Conservation (phyloP, 2,113 vertebrate species). For the Solea solea region DNA sequence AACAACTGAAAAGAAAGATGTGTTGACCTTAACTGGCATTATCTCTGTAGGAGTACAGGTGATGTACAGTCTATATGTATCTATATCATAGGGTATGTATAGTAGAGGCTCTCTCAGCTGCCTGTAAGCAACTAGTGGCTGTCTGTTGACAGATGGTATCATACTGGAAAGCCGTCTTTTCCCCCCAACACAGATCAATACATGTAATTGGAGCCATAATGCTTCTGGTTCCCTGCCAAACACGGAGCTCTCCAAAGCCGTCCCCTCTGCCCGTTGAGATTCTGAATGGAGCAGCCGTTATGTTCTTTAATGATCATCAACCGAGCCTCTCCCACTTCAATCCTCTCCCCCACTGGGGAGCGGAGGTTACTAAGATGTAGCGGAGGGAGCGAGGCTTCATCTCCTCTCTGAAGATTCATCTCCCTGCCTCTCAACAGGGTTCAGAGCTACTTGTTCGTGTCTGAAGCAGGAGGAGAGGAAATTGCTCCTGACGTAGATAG, state of each 20-base stretch:
- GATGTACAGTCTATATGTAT: background rate
- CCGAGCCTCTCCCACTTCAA: background rate
- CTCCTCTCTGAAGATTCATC: slow-evolving; percentile 10
- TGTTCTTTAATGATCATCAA: slow-evolving; percentile 29
- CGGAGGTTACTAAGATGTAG: slow-evolving; percentile 5
- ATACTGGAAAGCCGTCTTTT: slow-evolving; percentile 48
- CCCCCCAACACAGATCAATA: slow-evolving; percentile 54
- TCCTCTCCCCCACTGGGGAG: background rate
- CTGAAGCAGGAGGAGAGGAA: slow-evolving; percentile 15
- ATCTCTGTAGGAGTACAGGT: background rate
- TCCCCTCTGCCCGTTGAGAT: slow-evolving; percentile 7
- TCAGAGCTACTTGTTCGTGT: slow-evolving; percentile 16
- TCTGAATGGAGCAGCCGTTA: slow-evolving; percentile 4
- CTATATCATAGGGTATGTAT: slow-evolving; percentile 2
- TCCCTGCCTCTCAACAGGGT: slow-evolving; percentile 3
- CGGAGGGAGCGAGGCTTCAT: slow-evolving; percentile 1
- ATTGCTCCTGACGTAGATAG: slow-evolving; percentile 20
- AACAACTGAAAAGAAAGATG: too few species aligned
- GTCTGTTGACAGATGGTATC: slow-evolving; percentile 49
- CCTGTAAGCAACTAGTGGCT: slow-evolving; percentile 13
- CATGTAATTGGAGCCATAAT: slow-evolving; percentile 37
- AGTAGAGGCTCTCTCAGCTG: background rate
- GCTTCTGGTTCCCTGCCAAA: slow-evolving; percentile 18
- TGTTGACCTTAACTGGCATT: background rate
- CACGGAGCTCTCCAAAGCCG: background rate